These are phyloP conservation scores for fruit fly (Drosophila melanogaster) DNA, from an alignment of 1,140 invertebrate genomes.

Conservation along the genomic window Release_6_plus_ISO1_MT NT_033779.5:10615501-10616000, in stretches of 20 bases:
- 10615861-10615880: constrained; percentile 11
- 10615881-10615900: constrained; percentile 38
- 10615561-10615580: constrained; percentile 51
- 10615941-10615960: constrained; percentile 11
- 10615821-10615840: too few species aligned
- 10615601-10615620: constrained; percentile 47
- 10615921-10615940: not conserved
- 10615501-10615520: constrained; percentile 61
- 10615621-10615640: constrained; percentile 69
- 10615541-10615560: constrained; percentile 7
- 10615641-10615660: constrained; percentile 79
- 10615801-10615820: not conserved
- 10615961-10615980: constrained; percentile 26
- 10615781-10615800: constrained; percentile 51
- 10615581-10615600: constrained; percentile 76
- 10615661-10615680: constrained; percentile 80
- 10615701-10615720: constrained; percentile 67
- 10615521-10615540: constrained; percentile 49
- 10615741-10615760: constrained; percentile 29
- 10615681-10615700: constrained; percentile 80
- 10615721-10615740: constrained; percentile 72
- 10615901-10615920: constrained; percentile 30
- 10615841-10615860: not conserved
- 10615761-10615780: constrained; percentile 35
- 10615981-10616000: not conserved